Percentiles rank a stretch among this genome's conserved stretches.
phyloP scores from a whole-genome alignment of 2,888 invertebrate genomes.

The Catocala nupta region DNA sequence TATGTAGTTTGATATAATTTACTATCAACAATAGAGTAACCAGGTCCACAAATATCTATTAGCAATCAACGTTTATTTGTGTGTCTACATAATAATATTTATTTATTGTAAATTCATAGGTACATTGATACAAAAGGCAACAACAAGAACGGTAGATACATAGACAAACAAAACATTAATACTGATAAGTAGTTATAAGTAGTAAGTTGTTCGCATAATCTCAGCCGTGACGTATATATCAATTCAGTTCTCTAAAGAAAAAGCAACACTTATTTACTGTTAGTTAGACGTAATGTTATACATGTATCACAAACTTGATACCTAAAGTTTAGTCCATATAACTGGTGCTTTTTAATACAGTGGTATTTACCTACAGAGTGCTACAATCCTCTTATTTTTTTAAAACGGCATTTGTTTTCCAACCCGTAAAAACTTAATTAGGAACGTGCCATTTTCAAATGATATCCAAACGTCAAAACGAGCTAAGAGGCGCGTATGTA shows the following conservation, averaged over 20 bases:
- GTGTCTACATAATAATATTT: slow-evolving; percentile 1
- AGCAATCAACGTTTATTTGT: slow-evolving; percentile 5
- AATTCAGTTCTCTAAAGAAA: slow-evolving; percentile 67
- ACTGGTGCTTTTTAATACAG: slow-evolving; percentile 65
- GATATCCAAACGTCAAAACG: no score
- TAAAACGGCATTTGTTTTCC: no score
- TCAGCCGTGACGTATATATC: slow-evolving; percentile 55
- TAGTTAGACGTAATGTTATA: slow-evolving; percentile 46
- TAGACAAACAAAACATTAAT: background rate
- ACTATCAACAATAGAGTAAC: background rate
- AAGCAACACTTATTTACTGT: slow-evolving; percentile 65
- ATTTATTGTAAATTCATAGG: slow-evolving; percentile 13
- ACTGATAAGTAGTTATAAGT: background rate
- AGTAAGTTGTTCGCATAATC: slow-evolving; percentile 62
- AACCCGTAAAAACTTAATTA: no score
- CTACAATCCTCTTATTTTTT: slow-evolving; percentile 66
- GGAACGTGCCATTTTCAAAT: no score
- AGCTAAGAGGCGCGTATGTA: background rate
- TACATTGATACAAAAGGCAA: slow-evolving; percentile 29
- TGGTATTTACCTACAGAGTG: slow-evolving; percentile 71
- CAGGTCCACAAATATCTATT: background rate
- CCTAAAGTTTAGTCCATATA: slow-evolving; percentile 56
- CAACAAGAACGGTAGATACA: background rate
- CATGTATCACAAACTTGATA: slow-evolving; percentile 45
- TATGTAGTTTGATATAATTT: no score